Evolutionary conservation across 2,113 vertebrate species (phyloP).

Genomic region (Trichomycterus rosablanca): DNA sequence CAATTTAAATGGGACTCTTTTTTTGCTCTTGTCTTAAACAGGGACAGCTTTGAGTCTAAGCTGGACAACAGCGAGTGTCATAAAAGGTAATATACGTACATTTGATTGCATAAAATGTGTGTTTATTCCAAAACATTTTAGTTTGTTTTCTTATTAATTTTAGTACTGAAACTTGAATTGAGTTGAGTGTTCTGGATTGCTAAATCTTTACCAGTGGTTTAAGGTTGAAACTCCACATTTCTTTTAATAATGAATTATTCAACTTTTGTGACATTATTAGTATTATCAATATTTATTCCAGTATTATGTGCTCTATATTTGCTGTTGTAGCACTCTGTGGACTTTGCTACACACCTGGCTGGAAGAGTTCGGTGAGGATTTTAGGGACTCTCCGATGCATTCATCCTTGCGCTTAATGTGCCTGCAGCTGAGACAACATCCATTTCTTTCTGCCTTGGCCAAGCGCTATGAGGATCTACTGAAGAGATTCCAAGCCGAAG

Average conservation of each 20-base stretch:
- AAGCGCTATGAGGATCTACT: constrained; percentile 65
- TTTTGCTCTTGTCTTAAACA: constrained; percentile 34
- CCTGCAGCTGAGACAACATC: constrained; percentile 57
- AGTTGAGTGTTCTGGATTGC: no score
- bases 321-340: constrained; percentile 65
- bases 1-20: background rate
- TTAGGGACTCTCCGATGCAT: constrained; percentile 72
- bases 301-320: background rate
- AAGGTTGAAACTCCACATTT: no score
- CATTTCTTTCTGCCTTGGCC: constrained; percentile 56
- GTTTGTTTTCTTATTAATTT: no score
- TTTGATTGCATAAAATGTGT: background rate
- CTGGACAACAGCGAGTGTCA: constrained; percentile 51
- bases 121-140: background rate
- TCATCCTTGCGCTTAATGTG: constrained; percentile 49
- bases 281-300: no score
- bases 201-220: no score
- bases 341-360: constrained; percentile 74
- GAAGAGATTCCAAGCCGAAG: constrained; percentile 60
- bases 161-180: no score
- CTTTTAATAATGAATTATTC: background rate
- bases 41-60: constrained; percentile 50
- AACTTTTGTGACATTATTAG: no score
- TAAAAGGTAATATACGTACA: constrained; percentile 54
- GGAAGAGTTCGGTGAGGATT: constrained; percentile 76